Evolutionary conservation across 2,113 vertebrate genomes (phyloP), one percentile per base, ranked within the genome.

Genomic region (Elgaria multicarinata): DNA sequence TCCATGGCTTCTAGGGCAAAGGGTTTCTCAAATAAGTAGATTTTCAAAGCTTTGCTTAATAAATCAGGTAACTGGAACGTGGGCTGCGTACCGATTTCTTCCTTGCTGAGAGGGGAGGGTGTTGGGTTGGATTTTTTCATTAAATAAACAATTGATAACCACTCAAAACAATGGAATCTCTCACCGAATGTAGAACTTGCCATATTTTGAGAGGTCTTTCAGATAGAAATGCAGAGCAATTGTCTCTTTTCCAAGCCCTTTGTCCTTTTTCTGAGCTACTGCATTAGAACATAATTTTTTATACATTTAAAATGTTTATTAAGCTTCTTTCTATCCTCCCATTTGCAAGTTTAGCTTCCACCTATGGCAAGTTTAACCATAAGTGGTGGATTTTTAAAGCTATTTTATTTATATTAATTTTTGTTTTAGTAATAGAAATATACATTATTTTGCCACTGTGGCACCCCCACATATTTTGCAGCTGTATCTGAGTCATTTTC

Each of bases 251-350:
- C 76, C 33, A 81, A 36, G 2, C 14, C 18, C 87, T 89, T 81
- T 64, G 76, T 36, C 67, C 55, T 64, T 81, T 86, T 6, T 72
- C 18, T 31, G 14, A 87, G 18, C 7, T 7, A 0, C 14, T 3
- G 13, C 64, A 18, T 44, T 6, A 20, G 50, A 55, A 14, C 1
- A 26, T 46, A 0, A 5, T 9, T 16, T 84, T 72, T 64, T 55
- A 81, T 6, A 33, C 58, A 74, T 82, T 81, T n/a, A 20, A n/a
- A 33, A 39, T 46, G 12, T n/a, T 71, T n/a, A 46, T 24, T 1
- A 64, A 4, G 26, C 13, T 2, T 2, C 0, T 31, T 33, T 39
- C 71, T 53, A 0, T 62, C 46, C 78, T 83, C 0, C 87, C 55
- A 0, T 0, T 88, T 87, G 2, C 22, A 33, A 44, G 9, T 24